Conservation (phyloP, 2,888 invertebrate species). For the Itoplectis maculator region DNA sequence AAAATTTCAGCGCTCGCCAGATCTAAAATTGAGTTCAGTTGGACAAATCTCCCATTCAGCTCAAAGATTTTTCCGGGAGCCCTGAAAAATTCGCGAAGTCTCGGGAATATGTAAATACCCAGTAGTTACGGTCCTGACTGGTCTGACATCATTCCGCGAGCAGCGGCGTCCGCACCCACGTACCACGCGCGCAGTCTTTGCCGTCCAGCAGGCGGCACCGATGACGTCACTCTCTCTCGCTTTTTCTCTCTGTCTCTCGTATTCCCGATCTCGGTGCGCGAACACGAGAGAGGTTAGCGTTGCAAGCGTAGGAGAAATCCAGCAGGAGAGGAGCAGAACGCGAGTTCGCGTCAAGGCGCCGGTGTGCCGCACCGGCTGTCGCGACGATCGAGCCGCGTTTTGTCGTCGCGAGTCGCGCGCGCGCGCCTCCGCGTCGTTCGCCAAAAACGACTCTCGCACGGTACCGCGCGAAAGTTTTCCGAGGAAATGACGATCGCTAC, state of each 20-base stretch:
- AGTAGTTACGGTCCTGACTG: constrained; percentile 70
- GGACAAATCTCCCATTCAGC: background rate
- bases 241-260: constrained; percentile 51
- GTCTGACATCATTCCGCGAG: constrained; percentile 71
- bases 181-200: constrained; percentile 46
- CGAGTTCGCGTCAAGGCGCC: constrained; percentile 59
- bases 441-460: constrained; percentile 38
- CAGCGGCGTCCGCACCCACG: constrained; percentile 69
- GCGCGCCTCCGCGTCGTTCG: constrained; percentile 15
- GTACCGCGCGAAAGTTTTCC: constrained; percentile 46
- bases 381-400: constrained; percentile 50
- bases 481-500: constrained; percentile 9
- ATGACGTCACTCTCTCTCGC: constrained; percentile 69
- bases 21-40: background rate
- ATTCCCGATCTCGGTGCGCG: constrained; percentile 23
- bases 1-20: background rate
- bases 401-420: constrained; percentile 41
- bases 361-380: constrained; percentile 63
- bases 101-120: constrained; percentile 28
- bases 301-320: constrained; percentile 33
- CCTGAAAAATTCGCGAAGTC: background rate
- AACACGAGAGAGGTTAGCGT: constrained; percentile 7
- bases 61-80: background rate
- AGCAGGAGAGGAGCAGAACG: constrained; percentile 14
- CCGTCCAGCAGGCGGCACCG: constrained; percentile 59